phyloP scores from a whole-genome alignment of 2,888 invertebrate species.

The Glyphotaelius pellucidus region DNA sequence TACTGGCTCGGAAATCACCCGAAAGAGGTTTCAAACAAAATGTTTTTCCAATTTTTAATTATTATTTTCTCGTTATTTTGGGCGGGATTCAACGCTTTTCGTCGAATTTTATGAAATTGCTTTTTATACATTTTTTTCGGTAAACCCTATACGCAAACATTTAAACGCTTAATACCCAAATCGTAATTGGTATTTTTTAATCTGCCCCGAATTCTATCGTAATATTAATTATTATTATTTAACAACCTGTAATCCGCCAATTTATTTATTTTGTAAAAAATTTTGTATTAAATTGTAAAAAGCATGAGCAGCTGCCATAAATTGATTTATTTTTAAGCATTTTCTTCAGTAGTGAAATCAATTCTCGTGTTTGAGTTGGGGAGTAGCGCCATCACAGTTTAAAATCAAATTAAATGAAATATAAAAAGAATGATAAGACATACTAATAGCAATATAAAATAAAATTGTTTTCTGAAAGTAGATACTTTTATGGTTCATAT shows the following conservation, averaged over 20 bases:
- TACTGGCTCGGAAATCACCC: not conserved
- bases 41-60: not conserved
- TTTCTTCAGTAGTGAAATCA: no score
- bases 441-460: no score
- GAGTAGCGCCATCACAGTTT: no score
- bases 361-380: no score
- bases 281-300: not conserved
- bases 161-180: not conserved
- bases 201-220: not conserved
- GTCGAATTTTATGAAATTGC: not conserved
- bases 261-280: not conserved
- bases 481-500: no score
- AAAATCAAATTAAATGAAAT: no score
- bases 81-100: not conserved
- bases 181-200: not conserved
- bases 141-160: not conserved
- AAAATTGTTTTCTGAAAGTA: no score
- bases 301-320: not conserved
- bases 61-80: slow-evolving; percentile 2
- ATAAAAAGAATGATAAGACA: no score
- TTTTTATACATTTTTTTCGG: not conserved
- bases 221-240: not conserved
- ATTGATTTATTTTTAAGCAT: not conserved
- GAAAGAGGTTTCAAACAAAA: not conserved
- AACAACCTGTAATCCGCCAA: not conserved